Base-by-base conservation (phyloP, 2,888 invertebrate genomes). In the Coelogynopora nodosa region DNA sequence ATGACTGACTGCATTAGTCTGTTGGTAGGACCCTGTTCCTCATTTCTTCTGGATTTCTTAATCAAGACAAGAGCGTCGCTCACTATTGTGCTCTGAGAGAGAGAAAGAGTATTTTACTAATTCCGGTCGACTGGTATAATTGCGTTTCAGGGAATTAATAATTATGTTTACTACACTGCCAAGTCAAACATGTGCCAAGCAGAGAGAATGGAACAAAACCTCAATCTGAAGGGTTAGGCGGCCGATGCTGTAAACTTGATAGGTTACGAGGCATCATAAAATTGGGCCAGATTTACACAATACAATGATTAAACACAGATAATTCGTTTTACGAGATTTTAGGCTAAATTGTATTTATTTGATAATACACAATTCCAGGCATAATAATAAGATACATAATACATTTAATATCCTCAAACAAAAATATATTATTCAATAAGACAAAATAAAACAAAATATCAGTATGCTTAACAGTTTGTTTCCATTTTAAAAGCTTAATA, bases 101-200 rank as follows among this genome's bases (percentile, higher is more conserved):
- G n/a, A n/a, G n/a, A n/a, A n/a, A n/a, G n/a, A n/a, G n/a, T n/a
- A n/a, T n/a, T n/a, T n/a, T n/a, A 74, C 74, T 74, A 74, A 74
- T 74, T 74, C 74, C 23, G 27, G 27, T 5, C 74, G 74, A 74
- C 18, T 74, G 74, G 23, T 74, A 74, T 74, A 74, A 74, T 74
- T 74, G 74, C 23, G 74, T 74, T 74, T 13, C 5, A 74, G 23
- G 27, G 74, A 74, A 74, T 74, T 74, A 74, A 74, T 74, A 74
- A 74, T 74, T 74, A 74, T 74, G 74, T 74, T 74, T 74, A 74
- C 74, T 74, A 26, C 23, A 23, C 5, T 74, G 2, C 74, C 18
- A 13, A 23, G 74, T 74, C 23, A 74, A 74, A 74, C 74, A 74
- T 74, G 74, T 74, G 74, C 74, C 74, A 74, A 74, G 74, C 23